These are phyloP conservation scores for Corbicula japonica DNA, from an alignment of 2,888 invertebrate species.

Conservation along the genomic window DNA sequence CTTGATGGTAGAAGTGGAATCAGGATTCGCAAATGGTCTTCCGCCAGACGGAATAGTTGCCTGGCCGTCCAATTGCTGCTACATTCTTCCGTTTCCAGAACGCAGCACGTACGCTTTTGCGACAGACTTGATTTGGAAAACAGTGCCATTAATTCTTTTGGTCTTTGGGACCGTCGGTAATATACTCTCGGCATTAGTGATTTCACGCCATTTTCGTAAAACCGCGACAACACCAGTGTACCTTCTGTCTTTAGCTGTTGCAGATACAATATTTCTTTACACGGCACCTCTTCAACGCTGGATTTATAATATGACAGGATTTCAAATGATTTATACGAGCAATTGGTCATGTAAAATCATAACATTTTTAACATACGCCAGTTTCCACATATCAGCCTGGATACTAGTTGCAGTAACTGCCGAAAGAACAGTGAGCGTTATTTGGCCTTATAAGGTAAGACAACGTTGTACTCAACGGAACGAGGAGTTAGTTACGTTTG, in stretches of 20 bases:
- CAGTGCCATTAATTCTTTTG: not conserved
- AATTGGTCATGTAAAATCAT: not conserved
- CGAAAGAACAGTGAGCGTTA: not conserved
- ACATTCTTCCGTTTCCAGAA: not conserved
- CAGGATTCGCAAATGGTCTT: not conserved
- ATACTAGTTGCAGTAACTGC: not conserved
- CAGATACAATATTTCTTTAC: not conserved
- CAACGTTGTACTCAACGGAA: not conserved
- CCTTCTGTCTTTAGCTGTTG: not conserved
- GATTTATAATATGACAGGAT: not conserved
- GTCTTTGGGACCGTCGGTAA: not conserved
- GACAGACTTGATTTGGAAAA: not conserved
- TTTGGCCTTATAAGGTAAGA: not conserved
- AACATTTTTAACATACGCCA: not conserved
- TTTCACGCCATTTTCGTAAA: not conserved
- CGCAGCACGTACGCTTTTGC: not conserved
- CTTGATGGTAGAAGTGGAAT: no score
- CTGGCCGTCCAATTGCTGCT: constrained; percentile 2
- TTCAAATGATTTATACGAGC: not conserved
- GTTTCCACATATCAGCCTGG: constrained; percentile 7
- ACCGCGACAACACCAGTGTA: not conserved
- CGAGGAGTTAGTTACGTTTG: not conserved
- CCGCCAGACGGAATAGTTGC: not conserved
- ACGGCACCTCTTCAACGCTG: not conserved
- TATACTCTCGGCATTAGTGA: not conserved